Conservation (phyloP, 1,140 invertebrate species). For the Rhopalosiphum maidis region DNA sequence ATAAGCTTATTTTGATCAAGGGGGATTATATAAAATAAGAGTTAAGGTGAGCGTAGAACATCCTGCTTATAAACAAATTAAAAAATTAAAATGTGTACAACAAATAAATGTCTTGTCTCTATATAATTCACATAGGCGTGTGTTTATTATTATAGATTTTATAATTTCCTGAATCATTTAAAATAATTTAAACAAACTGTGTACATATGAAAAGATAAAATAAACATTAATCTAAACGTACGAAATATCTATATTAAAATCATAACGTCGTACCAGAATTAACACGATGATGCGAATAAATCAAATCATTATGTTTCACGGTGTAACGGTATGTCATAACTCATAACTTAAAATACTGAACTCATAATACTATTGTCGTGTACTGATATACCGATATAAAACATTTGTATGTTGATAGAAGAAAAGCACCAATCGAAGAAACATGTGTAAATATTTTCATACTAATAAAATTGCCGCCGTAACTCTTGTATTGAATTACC, state of each 20-base stretch:
- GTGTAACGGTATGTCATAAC: too few species aligned
- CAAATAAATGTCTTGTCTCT: neutral
- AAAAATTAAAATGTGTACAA: neutral
- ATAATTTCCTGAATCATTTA: fast-evolving
- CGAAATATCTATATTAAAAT: neutral
- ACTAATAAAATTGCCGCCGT: neutral
- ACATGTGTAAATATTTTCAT: neutral
- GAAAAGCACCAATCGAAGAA: neutral
- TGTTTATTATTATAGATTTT: neutral
- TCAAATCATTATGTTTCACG: too few species aligned
- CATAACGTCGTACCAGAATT: neutral
- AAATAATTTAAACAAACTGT: neutral
- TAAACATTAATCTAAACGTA: neutral
- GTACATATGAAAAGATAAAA: neutral
- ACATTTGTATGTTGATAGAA: too few species aligned
- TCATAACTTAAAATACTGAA: too few species aligned
- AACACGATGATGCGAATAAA: neutral
- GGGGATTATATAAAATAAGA: too few species aligned
- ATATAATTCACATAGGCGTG: neutral
- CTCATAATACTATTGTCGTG: too few species aligned
- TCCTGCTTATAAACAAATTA: neutral
- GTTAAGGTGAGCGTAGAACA: neutral
- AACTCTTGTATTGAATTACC: neutral
- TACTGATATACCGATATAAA: too few species aligned
- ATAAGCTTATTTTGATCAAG: neutral